Conservation (phyloP, 2,888 invertebrate species). For the Drosophila pegasa region DNA sequence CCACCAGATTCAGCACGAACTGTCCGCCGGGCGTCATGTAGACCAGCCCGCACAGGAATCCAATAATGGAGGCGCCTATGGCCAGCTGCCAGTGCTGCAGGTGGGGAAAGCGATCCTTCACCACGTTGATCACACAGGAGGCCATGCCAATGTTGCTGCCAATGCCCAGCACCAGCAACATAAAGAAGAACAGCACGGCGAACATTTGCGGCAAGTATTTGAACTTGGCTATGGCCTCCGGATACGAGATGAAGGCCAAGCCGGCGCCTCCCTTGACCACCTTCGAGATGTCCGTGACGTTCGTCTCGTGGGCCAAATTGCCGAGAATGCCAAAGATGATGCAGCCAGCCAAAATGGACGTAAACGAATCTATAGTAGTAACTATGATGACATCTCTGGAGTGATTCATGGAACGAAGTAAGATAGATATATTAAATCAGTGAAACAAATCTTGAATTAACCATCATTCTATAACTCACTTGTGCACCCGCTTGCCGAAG, state of each 20-base stretch:
- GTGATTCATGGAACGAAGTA: not conserved
- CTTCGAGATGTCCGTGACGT: constrained; percentile 86
- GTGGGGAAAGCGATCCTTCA: constrained; percentile 85
- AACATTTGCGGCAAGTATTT: constrained; percentile 86
- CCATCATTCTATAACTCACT: constrained; percentile 78
- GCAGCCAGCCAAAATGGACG: constrained; percentile 92
- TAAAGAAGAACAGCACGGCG: constrained; percentile 86
- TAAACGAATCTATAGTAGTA: constrained; percentile 92
- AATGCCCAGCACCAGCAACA: constrained; percentile 86
- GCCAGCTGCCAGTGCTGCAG: constrained; percentile 86
- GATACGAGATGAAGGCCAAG: constrained; percentile 91
- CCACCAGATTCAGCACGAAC: constrained; percentile 89
- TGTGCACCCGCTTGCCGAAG: constrained; percentile 87
- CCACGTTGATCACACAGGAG: constrained; percentile 85
- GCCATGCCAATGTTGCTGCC: constrained; percentile 86
- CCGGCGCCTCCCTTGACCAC: constrained; percentile 91
- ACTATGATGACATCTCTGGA: constrained; percentile 92
- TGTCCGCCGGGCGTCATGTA: constrained; percentile 90
- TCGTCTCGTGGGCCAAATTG: constrained; percentile 89
- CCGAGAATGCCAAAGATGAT: constrained; percentile 94
- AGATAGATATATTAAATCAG: not conserved
- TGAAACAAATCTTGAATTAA: not conserved
- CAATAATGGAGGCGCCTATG: constrained; percentile 83
- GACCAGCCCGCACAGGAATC: constrained; percentile 87
- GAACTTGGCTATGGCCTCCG: constrained; percentile 87